Percentiles rank a stretch among this genome's conserved stretches.
Evolutionary conservation across 2,888 invertebrate genomes (phyloP).

Genomic region (Steinernema hermaphroditum): DNA sequence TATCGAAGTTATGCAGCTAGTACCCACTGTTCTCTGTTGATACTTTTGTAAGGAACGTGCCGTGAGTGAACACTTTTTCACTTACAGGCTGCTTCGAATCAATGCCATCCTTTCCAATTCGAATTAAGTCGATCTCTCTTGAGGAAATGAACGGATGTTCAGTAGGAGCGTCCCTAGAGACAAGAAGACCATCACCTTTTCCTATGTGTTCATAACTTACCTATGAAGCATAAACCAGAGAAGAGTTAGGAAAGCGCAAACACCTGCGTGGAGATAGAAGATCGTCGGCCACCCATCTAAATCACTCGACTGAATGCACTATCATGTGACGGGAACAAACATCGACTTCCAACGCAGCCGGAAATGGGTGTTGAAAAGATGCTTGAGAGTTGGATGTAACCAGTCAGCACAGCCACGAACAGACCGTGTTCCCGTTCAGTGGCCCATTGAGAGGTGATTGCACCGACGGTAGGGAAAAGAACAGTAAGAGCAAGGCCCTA

Average conservation of each 20-base stretch:
- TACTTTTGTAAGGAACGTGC: no score
- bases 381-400: constrained; percentile 28
- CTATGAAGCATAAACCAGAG: constrained; percentile 28
- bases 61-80: no score
- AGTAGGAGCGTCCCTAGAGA: constrained; percentile 6
- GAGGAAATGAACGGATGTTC: constrained; percentile 31
- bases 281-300: constrained; percentile 24
- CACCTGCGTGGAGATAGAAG: constrained; percentile 20
- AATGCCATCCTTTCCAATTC: not conserved
- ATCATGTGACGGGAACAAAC: not conserved
- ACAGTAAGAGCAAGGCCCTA: constrained; percentile 12
- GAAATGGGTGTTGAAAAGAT: constrained; percentile 13
- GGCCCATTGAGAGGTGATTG: constrained; percentile 8
- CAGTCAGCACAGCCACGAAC: constrained; percentile 13
- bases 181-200: no score
- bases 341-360: not conserved
- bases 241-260: constrained; percentile 12
- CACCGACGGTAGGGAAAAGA: not conserved
- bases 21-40: no score
- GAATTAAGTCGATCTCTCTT: constrained; percentile 21
- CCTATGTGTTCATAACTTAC: constrained; percentile 10
- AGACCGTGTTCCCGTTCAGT: not conserved
- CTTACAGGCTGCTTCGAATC: no score
- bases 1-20: no score
- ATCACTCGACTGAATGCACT: not conserved